Evolutionary conservation across 2,888 invertebrate species (phyloP).

Genomic region (Sinhomidia bicolor): DNA sequence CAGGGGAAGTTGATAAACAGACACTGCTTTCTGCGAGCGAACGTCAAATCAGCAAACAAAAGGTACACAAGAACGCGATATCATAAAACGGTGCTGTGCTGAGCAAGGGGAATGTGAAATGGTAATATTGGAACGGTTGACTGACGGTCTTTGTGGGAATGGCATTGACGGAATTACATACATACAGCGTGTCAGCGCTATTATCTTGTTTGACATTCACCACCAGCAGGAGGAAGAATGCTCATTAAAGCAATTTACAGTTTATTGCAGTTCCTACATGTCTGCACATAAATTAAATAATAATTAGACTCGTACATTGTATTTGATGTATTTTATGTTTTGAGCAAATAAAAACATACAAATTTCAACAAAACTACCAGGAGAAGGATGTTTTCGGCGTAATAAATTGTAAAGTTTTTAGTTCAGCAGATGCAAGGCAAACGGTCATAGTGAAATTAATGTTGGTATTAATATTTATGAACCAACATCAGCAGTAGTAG

Average conservation of each 20-base stretch:
- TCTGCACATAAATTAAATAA: neutral
- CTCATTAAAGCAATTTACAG: neutral
- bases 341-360: too few relatives aligned
- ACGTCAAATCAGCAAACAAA: slow-evolving; percentile 7
- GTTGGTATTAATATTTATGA: neutral
- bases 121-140: neutral
- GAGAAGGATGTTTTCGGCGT: neutral
- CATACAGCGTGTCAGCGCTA: neutral
- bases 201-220: slow-evolving; percentile 40
- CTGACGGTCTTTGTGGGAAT: neutral
- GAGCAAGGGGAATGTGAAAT: neutral
- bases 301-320: neutral
- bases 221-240: neutral
- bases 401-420: neutral
- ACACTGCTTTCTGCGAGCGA: neutral
- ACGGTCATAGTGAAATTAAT: neutral
- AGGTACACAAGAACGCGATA: neutral
- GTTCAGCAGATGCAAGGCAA: neutral
- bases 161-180: slow-evolving; percentile 11
- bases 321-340: neutral
- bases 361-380: too few relatives aligned
- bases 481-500: too few relatives aligned
- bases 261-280: slow-evolving; percentile 4
- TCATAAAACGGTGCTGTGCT: neutral
- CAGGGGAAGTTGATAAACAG: neutral